Base-by-base conservation (phyloP, 2,797 vertebrate species). In the Sebastes taczanowskii region DNA sequence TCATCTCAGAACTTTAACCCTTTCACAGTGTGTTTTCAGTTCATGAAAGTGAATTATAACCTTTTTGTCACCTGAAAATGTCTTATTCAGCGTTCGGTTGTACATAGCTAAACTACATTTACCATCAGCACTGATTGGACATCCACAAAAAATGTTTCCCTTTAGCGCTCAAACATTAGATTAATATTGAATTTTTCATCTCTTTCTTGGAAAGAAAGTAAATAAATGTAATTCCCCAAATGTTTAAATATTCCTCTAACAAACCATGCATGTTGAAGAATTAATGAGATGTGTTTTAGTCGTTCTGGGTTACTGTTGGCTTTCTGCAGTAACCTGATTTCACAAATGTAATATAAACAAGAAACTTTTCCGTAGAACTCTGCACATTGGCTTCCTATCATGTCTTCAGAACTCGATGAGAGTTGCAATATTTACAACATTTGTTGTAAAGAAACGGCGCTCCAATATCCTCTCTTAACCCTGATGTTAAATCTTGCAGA, bases 401-500 rank as follows among this genome's bases (percentile, higher is more conserved):
- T 38, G 52, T 59, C 35, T 34, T 56, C 34, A 61, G 56, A 62
- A 53, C 27, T 34, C 8, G 13, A 30, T 23, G 42, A 42, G 55
- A 69, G 80, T 72, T 66, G 18, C 49, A 22, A 14, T 71, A 56
- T 60, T 77, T 76, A 67, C 27, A 82, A 27, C 46, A 62, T 4
- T 71, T 78, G 49, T 38, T 29, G 27, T 42, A 56, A 59, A 66
- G 61, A 75, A 65, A 53, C 60, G 13, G 55, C 32, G 42, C 67
- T 77, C 20, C 34, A 14, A 38, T 63, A 59, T 72, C 49, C 68
- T 53, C 1, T 71, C 29, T 59, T 59, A 84, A 76, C 75, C 75
- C 82, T 83, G 63, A 72, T 55, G 70, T 27, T 78, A 65, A 84
- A 77, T 75, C 46, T 49, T 66, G 68, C 55, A 23, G 25, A 8